Conservation (phyloP, 2,888 invertebrate genomes). For the Oscheius onirici region DNA sequence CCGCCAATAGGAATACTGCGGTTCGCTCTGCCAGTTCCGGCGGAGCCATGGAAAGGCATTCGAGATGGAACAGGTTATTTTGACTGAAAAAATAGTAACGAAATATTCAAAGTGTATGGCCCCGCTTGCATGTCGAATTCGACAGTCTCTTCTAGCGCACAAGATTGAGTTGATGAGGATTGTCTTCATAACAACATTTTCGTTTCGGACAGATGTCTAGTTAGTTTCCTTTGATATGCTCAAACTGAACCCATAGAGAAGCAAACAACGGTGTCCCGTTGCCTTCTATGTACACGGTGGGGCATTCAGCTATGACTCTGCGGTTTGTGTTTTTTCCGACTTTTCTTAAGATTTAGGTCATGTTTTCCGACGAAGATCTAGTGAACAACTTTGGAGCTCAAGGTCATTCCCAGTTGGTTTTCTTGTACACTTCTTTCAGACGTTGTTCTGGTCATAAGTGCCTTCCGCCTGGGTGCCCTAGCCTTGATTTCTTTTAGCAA, state of each 20-base stretch:
- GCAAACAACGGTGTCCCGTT: constrained; percentile 52
- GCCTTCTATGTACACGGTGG: constrained; percentile 65
- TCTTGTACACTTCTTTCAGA: constrained; percentile 25
- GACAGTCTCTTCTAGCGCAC: constrained; percentile 48
- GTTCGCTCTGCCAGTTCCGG: constrained; percentile 10
- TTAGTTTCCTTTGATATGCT: too few species aligned
- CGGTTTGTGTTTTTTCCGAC: constrained; percentile 38
- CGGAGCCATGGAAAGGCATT: constrained; percentile 20
- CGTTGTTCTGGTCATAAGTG: constrained; percentile 55
- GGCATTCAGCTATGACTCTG: constrained; percentile 59
- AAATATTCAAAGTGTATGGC: constrained; percentile 42
- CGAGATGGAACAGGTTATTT: constrained; percentile 8
- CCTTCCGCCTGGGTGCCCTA: constrained; percentile 56
- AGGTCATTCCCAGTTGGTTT: constrained; percentile 25
- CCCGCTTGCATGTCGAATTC: constrained; percentile 63
- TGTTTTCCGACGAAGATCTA: constrained; percentile 62
- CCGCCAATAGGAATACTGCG: constrained; percentile 27
- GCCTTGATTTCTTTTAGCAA: constrained; percentile 53
- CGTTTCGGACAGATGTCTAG: constrained; percentile 54
- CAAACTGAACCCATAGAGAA: too few species aligned
- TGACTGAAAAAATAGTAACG: neutral
- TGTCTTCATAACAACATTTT: constrained; percentile 63
- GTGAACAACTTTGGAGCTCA: constrained; percentile 38
- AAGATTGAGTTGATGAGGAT: constrained; percentile 62
- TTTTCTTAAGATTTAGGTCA: constrained; percentile 8